A percentile compares a stretch with the other conserved stretches of the same genome.
Evolutionary conservation across 1,140 invertebrate species (phyloP).

Genomic region (Prorops nasuta): DNA sequence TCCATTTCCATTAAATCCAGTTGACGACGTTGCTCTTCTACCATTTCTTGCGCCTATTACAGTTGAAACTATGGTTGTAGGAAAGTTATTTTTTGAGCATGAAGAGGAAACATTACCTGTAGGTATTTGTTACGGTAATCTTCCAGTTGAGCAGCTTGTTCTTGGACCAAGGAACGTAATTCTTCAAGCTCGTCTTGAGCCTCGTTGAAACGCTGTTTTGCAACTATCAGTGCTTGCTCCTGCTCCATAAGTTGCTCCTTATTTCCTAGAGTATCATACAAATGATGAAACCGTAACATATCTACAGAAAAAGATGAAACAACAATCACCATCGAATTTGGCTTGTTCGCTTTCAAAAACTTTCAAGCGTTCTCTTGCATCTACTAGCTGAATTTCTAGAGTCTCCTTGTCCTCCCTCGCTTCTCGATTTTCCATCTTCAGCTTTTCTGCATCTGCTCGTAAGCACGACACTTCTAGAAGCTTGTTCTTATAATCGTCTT

Average conservation of each 20-base stretch:
- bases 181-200: slow-evolving; percentile 69
- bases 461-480: slow-evolving; percentile 58
- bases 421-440: slow-evolving; percentile 55
- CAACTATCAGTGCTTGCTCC: slow-evolving; percentile 62
- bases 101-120: slow-evolving; percentile 23
- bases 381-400: slow-evolving; percentile 58
- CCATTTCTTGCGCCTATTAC: slow-evolving; percentile 66
- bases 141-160: slow-evolving; percentile 69
- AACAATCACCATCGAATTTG: slow-evolving; percentile 33
- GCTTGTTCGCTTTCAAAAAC: slow-evolving; percentile 40
- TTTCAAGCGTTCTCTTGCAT: slow-evolving; percentile 48
- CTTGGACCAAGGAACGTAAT: slow-evolving; percentile 65
- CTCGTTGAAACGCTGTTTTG: slow-evolving; percentile 66
- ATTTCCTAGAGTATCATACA: slow-evolving; percentile 42
- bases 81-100: background rate
- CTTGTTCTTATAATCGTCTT: slow-evolving; percentile 62
- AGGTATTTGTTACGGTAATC: slow-evolving; percentile 71
- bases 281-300: background rate
- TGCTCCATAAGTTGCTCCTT: slow-evolving; percentile 66
- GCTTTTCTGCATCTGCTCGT: slow-evolving; percentile 54
- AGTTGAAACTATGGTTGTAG: background rate
- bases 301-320: background rate
- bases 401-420: slow-evolving; percentile 56
- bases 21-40: slow-evolving; percentile 71
- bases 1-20: slow-evolving; percentile 75